Evolutionary conservation across 1,140 invertebrate genomes (phyloP), one percentile per base, ranked within the genome.

Genomic region (Eriosoma lanigerum): DNA sequence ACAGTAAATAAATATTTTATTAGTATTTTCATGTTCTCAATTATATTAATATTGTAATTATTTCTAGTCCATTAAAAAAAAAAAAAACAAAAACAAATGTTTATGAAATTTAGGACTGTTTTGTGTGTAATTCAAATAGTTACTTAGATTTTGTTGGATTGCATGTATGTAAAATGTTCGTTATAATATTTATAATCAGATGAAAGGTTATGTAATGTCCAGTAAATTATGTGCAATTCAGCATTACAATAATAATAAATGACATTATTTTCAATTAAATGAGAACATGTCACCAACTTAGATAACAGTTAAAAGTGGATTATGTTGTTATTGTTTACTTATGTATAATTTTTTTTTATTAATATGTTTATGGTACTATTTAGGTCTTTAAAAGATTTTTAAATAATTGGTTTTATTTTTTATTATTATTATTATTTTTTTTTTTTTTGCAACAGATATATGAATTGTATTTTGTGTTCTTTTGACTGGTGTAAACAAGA

Each of bases 291-390:
- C 56, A 78, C n/a, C 10, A 24, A 48, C 56, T 44, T 44, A 78
- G 56, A 78, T 78, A 62, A 78, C 38, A 78, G 75, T 78, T 78
- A 78, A 62, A 76, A 78, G 50, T 78, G 56, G 75, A 78, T 78
- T 78, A 78, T 60, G 75, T 78, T 78, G 75, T 78, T 78, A 78
- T 78, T 78, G 75, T 78, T 78, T 78, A 78, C 52, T 78, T 78
- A 78, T 78, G 75, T 78, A 78, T 78, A 78, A 78, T 62, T 78
- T 78, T 78, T 78, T 78, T 44, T 58, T 78, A 62, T 78, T 62
- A 60, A 78, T 78, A 62, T 78, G 75, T 78, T 78, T 62, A 78
- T 62, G 38, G 24, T 78, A 62, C 56, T 78, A 38, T 76, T 62
- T 78, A 78, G 75, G 62, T 78, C 56, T 78, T 78, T 78, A 29